Percentiles rank a stretch among this genome's conserved stretches.
Evolutionary conservation across 2,888 invertebrate species (phyloP).

Genomic region (Lasioglossum vierecki): DNA sequence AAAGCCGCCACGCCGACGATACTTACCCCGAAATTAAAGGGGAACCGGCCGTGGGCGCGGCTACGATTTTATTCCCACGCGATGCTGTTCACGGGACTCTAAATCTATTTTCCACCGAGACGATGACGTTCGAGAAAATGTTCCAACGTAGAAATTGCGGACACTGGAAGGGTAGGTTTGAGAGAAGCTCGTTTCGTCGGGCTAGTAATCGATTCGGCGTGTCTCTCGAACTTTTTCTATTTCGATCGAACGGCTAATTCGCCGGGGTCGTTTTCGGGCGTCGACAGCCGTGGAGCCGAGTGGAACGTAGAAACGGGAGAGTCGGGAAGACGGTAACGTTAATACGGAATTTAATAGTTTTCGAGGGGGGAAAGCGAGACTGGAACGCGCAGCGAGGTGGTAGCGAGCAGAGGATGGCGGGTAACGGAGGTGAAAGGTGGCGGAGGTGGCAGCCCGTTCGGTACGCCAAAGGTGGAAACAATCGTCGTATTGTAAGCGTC

Average conservation of each 20-base stretch:
- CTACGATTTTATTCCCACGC: background rate
- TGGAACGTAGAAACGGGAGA: slow-evolving; percentile 15
- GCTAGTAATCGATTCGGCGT: background rate
- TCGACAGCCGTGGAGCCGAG: background rate
- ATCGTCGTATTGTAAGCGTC: slow-evolving; percentile 81
- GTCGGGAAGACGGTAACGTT: slow-evolving; percentile 68
- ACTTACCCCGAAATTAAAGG: background rate
- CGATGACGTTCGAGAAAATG: background rate
- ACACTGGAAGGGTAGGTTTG: background rate
- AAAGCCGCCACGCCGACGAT: background rate
- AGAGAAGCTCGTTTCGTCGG: background rate
- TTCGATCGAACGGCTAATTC: slow-evolving; percentile 19
- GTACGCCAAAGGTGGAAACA: slow-evolving; percentile 79
- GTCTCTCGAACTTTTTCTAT: background rate
- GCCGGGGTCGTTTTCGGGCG: slow-evolving; percentile 19
- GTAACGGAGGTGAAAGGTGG: slow-evolving; percentile 65
- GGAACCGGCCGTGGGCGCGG: background rate
- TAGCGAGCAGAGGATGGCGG: slow-evolving; percentile 11
- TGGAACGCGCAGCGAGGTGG: slow-evolving; percentile 32
- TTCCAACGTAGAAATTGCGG: background rate
- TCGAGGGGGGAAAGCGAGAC: slow-evolving; percentile 54
- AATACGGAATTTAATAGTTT: slow-evolving; percentile 80
- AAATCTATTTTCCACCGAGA: background rate
- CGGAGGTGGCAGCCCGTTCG: slow-evolving; percentile 70
- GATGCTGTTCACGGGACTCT: too few species aligned